Percentiles rank a stretch among this genome's conserved stretches.
Conservation (phyloP, 1,140 invertebrate genomes). For the Episyrphus balteatus region DNA sequence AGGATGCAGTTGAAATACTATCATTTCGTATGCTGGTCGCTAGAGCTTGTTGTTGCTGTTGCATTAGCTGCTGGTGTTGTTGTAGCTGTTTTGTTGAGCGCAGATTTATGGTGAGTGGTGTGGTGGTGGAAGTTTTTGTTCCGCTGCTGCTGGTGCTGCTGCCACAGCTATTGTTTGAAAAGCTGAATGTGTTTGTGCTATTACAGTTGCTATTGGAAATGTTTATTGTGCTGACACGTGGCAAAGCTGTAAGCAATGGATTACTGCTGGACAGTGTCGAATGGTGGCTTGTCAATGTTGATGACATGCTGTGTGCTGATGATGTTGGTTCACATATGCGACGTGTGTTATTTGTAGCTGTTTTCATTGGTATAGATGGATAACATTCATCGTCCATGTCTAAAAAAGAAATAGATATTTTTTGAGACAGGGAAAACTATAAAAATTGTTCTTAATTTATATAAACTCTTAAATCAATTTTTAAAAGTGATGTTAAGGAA, state of each 20-base stretch:
- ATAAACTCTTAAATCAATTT: no score
- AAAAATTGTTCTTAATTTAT: no score
- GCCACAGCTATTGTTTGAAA: slow-evolving; percentile 8
- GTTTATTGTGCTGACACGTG: slow-evolving; percentile 6
- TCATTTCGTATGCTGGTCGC: slow-evolving; percentile 1
- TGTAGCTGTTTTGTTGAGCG: not conserved
- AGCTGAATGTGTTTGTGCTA: slow-evolving; percentile 3
- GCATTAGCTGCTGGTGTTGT: not conserved
- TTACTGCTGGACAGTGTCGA: not conserved
- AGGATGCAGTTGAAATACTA: slow-evolving; percentile 1
- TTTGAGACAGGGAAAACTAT: no score
- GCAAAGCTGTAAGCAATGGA: slow-evolving; percentile 5
- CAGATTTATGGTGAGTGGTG: slow-evolving; percentile 1
- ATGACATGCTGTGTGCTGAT: slow-evolving; percentile 14
- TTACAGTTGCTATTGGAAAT: slow-evolving; percentile 4
- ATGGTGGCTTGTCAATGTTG: slow-evolving; percentile 10
- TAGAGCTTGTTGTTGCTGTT: slow-evolving; percentile 1
- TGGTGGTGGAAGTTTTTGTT: slow-evolving; percentile 3
- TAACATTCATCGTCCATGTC: slow-evolving; percentile 79
- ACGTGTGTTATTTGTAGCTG: slow-evolving; percentile 35
- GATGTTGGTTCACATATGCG: slow-evolving; percentile 7
- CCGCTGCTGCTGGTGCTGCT: slow-evolving; percentile 7
- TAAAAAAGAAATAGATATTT: slow-evolving; percentile 23
- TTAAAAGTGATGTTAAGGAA: no score
- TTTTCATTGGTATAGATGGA: slow-evolving; percentile 57